A percentile compares a stretch with the other conserved stretches of the same genome.
Evolutionary conservation across 1,140 invertebrate genomes (phyloP).

Genomic region (Paralvinella palmiformis): DNA sequence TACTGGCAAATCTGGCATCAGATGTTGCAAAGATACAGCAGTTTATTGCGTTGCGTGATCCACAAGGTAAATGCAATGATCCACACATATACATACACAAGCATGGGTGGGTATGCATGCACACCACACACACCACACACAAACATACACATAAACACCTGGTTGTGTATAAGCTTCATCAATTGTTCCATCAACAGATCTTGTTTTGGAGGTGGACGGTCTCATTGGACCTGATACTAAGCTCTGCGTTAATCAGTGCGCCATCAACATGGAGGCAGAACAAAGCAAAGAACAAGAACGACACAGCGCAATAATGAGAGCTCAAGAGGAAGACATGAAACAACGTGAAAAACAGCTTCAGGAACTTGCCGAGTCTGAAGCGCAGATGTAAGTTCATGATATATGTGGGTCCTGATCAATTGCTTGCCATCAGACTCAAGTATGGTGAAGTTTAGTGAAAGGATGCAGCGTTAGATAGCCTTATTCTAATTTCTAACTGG

Average conservation of each 20-base stretch:
- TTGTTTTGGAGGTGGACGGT: conserved; percentile 41
- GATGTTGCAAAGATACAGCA: conserved; percentile 45
- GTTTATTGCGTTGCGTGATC: conserved; percentile 39
- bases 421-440: too few relatives aligned
- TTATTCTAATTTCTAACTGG: too few relatives aligned
- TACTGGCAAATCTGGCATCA: conserved; percentile 40
- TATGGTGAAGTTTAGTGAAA: too few relatives aligned
- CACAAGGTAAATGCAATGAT: conserved; percentile 31
- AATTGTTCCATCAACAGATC: conserved; percentile 27
- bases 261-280: background rate
- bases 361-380: too few relatives aligned
- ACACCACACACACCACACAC: background rate
- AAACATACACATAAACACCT: background rate
- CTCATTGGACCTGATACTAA: conserved; percentile 24
- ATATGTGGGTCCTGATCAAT: too few relatives aligned
- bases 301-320: too few relatives aligned
- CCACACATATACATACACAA: background rate
- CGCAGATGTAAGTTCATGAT: too few relatives aligned
- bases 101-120: background rate
- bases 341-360: too few relatives aligned
- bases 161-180: background rate
- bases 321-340: too few relatives aligned
- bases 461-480: too few relatives aligned
- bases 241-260: conserved; percentile 29
- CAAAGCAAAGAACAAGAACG: background rate